phyloP scores from a whole-genome alignment of 30 jellyfish, hydroid and myxozoan species.

The Sanderia malayensis region DNA sequence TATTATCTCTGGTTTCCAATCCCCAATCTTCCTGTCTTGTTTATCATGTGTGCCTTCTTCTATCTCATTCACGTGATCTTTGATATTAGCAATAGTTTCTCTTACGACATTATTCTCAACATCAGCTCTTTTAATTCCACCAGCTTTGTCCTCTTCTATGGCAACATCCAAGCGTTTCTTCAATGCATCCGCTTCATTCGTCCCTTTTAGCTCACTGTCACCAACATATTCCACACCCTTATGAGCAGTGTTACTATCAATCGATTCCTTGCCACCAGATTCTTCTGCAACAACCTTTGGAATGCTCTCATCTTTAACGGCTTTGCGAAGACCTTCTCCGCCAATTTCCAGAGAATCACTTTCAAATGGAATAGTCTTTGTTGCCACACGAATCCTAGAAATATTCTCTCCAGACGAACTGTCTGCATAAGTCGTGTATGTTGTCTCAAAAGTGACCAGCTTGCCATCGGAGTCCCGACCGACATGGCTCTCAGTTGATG shows the following conservation, averaged over 20 bases:
- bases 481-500: slow-evolving; percentile 42
- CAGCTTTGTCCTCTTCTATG: neutral
- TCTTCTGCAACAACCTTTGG: no score
- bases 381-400: slow-evolving; percentile 16
- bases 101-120: no score
- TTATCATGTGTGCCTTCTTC: no score
- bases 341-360: slow-evolving; percentile 28
- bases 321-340: slow-evolving; percentile 12
- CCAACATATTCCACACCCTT: slow-evolving; percentile 2
- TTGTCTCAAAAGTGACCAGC: slow-evolving; percentile 45
- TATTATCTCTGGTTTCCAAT: no score
- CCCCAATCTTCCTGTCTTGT: no score
- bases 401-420: slow-evolving; percentile 9
- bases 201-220: neutral
- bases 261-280: no score
- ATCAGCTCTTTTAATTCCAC: no score
- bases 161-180: neutral
- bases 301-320: no score
- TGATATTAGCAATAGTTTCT: no score
- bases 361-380: slow-evolving; percentile 38
- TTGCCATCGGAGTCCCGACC: slow-evolving; percentile 45
- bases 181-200: neutral
- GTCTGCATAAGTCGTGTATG: slow-evolving; percentile 16
- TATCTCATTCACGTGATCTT: no score
- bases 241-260: no score